Conservation (phyloP, 2,113 vertebrate genomes). For the Elaphurus davidianus region DNA sequence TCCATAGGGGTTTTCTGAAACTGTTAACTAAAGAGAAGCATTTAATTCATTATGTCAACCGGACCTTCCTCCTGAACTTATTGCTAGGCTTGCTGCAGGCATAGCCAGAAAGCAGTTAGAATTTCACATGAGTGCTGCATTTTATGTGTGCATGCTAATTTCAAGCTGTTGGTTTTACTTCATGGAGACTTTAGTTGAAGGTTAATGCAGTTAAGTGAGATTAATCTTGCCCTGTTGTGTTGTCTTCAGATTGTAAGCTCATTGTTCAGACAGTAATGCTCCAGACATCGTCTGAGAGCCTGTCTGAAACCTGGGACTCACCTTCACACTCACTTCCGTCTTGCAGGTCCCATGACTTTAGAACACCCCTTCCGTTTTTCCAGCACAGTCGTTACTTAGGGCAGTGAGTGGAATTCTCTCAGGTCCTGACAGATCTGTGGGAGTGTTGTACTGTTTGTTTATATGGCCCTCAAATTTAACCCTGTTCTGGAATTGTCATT, state of each 20-base stretch:
- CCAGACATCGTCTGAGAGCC: constrained; percentile 67
- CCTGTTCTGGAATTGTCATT: neutral
- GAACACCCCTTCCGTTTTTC: constrained; percentile 62
- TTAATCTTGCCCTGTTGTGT: constrained; percentile 75
- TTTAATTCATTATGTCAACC: constrained; percentile 76
- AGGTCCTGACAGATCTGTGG: neutral
- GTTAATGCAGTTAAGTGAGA: constrained; percentile 79
- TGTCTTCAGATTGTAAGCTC: constrained; percentile 70
- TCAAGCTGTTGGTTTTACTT: constrained; percentile 76
- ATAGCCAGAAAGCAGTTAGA: constrained; percentile 67
- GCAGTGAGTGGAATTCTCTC: neutral
- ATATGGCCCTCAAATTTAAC: neutral
- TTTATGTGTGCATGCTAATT: constrained; percentile 61
- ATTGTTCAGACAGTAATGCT: constrained; percentile 72
- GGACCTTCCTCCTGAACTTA: constrained; percentile 47
- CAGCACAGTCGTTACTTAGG: constrained; percentile 52
- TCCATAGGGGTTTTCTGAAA: constrained; percentile 77
- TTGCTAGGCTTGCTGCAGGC: constrained; percentile 69
- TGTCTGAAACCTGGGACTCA: constrained; percentile 68
- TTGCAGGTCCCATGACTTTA: constrained; percentile 64
- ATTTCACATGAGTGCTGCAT: constrained; percentile 59
- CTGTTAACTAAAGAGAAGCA: constrained; percentile 72
- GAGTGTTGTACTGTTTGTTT: neutral
- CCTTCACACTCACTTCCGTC: constrained; percentile 67
- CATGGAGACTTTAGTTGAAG: constrained; percentile 76